Conservation (phyloP, 2,797 vertebrate genomes). For the Botia kubotai region DNA sequence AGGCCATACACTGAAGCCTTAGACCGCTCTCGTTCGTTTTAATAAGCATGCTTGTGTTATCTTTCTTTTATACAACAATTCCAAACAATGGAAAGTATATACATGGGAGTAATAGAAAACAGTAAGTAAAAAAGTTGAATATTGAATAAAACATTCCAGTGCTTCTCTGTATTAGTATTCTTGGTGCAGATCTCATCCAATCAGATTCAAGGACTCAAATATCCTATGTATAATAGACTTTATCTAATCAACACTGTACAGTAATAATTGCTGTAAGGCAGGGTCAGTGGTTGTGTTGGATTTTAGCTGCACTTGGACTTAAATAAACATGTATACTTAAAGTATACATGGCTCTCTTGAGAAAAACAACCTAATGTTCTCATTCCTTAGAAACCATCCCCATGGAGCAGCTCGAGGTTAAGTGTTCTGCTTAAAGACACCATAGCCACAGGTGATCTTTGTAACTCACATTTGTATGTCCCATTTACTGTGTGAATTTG, state of each 20-base stretch:
- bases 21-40: constrained; percentile 32
- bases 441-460: not conserved
- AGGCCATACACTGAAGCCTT: constrained; percentile 32
- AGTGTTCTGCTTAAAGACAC: not conserved
- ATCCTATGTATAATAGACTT: constrained; percentile 10
- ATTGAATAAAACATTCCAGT: not conserved
- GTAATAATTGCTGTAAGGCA: constrained; percentile 22
- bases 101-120: not conserved
- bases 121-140: too few relatives aligned
- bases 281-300: not conserved
- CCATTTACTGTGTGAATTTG: not conserved
- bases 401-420: not conserved
- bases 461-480: not conserved
- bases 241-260: constrained; percentile 44
- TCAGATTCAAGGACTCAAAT: not conserved
- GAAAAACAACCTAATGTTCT: constrained; percentile 3
- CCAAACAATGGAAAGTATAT: not conserved
- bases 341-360: not conserved
- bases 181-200: not conserved
- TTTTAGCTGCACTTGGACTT: constrained; percentile 6
- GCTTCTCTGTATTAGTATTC: not conserved
- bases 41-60: not conserved
- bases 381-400: constrained; percentile 1
- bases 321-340: not conserved
- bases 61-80: not conserved